Evolutionary conservation across 2,113 vertebrate genomes (phyloP).

Genomic region (Mus musculus): DNA sequence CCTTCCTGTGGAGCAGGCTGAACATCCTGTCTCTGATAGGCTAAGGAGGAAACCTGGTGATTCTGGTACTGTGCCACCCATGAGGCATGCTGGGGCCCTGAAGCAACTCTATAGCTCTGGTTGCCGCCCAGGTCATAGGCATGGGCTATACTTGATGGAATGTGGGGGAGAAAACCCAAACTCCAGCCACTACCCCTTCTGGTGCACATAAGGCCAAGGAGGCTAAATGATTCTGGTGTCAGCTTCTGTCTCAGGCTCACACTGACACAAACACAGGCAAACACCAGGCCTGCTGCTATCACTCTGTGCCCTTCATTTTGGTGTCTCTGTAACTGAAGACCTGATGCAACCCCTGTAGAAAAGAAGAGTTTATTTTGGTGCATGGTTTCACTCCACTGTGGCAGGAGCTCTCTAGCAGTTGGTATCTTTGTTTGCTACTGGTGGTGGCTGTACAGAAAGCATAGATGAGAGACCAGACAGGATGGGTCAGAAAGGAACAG

Average conservation of each 20-base stretch:
- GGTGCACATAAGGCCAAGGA: neutral
- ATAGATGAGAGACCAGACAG: neutral
- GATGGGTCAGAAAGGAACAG: neutral
- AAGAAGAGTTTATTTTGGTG: neutral
- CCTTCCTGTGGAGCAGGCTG: neutral
- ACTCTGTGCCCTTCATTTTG: neutral
- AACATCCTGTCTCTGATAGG: neutral
- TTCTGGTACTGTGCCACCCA: neutral
- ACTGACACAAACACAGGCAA: neutral
- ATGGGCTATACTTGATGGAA: neutral
- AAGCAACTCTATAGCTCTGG: neutral
- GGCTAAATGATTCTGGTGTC: neutral
- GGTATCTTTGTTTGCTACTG: neutral
- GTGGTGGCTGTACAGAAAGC: neutral
- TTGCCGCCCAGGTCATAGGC: neutral
- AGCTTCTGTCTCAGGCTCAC: neutral
- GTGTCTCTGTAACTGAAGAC: neutral
- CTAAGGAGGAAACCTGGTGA: neutral
- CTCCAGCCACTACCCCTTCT: neutral
- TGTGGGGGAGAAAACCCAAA: neutral
- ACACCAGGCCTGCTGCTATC: no score
- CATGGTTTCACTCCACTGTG: neutral
- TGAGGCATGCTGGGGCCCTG: neutral
- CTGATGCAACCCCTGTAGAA: neutral
- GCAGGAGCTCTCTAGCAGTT: neutral